Conservation (phyloP, 2,113 vertebrate genomes). For the Synodontis membranacea region DNA sequence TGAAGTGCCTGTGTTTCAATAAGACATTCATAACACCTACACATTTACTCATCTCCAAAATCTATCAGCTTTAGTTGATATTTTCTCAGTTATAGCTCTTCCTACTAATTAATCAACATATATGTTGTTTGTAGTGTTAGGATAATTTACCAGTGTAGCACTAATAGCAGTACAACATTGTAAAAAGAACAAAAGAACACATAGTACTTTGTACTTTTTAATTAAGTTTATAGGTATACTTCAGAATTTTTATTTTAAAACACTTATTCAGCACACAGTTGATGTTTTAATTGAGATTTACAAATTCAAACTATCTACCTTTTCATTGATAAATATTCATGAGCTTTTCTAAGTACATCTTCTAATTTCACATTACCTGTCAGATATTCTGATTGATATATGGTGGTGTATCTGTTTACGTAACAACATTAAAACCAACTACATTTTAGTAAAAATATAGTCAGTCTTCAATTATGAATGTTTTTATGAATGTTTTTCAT, state of each 20-base stretch:
- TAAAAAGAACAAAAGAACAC: background rate
- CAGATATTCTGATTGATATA: background rate
- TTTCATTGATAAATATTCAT: background rate
- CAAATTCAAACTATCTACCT: background rate
- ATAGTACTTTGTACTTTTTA: background rate
- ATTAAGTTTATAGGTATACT: background rate
- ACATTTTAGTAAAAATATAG: background rate
- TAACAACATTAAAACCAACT: slow-evolving; percentile 6
- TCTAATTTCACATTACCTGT: background rate
- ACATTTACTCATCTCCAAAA: background rate
- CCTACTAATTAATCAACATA: background rate
- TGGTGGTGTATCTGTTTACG: slow-evolving; percentile 34
- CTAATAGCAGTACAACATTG: background rate
- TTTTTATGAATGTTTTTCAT: background rate
- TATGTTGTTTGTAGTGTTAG: background rate
- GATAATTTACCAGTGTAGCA: background rate
- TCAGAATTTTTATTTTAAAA: slow-evolving; percentile 2
- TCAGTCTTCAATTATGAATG: background rate
- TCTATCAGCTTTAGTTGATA: background rate
- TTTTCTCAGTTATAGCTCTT: background rate
- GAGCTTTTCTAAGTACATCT: background rate
- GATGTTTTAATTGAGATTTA: background rate
- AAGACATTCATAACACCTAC: slow-evolving; percentile 35
- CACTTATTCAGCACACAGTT: background rate
- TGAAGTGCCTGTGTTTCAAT: slow-evolving; percentile 71